phyloP scores from a whole-genome alignment of 1,140 invertebrate species.

The Pogonomyrmex californicus region DNA sequence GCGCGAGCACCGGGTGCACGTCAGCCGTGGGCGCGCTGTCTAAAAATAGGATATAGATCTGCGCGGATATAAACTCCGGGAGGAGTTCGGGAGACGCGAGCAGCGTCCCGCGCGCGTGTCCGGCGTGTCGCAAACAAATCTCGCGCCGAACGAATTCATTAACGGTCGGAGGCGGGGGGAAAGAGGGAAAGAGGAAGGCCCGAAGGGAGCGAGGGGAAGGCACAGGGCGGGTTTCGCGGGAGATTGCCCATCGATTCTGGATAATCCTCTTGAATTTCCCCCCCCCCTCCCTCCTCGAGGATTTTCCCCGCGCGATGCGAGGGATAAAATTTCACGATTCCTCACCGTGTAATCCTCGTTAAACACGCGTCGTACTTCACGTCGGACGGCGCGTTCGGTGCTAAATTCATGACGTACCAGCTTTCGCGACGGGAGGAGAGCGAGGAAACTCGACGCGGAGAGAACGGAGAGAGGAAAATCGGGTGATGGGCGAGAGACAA shows the following conservation, averaged over 20 bases:
- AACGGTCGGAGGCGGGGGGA: too few species aligned
- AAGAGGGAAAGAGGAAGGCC: background rate
- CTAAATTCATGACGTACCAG: background rate
- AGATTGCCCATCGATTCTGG: background rate
- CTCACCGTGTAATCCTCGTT: background rate
- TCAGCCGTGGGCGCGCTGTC: constrained; percentile 31
- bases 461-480: constrained; percentile 21
- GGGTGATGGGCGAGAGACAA: constrained; percentile 34
- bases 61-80: constrained; percentile 18
- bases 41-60: constrained; percentile 61
- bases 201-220: too few species aligned
- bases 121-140: constrained; percentile 29
- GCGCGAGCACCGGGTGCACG: constrained; percentile 19
- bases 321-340: background rate
- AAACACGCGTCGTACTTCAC: background rate
- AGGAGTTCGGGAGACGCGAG: background rate
- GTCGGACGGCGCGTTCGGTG: background rate
- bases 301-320: background rate
- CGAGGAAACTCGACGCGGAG: constrained; percentile 44
- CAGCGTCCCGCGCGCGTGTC: background rate
- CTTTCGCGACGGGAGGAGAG: constrained; percentile 17
- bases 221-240: background rate
- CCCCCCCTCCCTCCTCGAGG: background rate
- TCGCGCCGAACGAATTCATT: background rate
- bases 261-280: background rate